Conservation (phyloP, 1,140 invertebrate genomes). For the Araneus ventricosus region DNA sequence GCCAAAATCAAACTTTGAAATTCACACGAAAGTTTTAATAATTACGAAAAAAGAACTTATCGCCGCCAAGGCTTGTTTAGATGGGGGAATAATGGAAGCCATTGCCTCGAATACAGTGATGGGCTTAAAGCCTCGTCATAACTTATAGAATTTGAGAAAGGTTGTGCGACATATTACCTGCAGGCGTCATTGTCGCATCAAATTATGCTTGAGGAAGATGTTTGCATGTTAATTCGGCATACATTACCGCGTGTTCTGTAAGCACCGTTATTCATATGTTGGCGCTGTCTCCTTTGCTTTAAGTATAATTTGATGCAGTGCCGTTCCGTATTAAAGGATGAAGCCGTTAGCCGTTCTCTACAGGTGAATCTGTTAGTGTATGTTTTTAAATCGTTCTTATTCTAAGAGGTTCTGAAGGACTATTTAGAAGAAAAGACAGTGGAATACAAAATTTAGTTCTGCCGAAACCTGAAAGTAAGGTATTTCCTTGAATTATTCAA, state of each 20-base stretch:
- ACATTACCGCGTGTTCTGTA: neutral
- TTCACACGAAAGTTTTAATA: too few species aligned
- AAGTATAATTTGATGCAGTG: neutral
- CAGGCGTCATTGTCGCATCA: neutral
- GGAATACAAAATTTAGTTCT: too few species aligned
- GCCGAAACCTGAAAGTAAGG: too few species aligned
- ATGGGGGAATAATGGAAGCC: neutral
- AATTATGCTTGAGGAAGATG: constrained; percentile 25
- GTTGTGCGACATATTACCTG: neutral
- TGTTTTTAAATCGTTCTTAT: too few species aligned
- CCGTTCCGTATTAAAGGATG: neutral
- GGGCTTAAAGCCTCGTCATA: neutral
- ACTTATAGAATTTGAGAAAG: constrained; percentile 24
- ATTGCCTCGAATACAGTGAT: neutral
- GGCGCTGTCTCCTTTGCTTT: neutral
- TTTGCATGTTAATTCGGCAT: constrained; percentile 19
- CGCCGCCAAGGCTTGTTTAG: neutral
- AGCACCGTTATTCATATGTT: neutral
- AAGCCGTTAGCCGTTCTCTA: neutral
- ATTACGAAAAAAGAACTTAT: too few species aligned
- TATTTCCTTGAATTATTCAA: too few species aligned
- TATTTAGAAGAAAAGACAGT: too few species aligned
- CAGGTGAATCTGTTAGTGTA: neutral
- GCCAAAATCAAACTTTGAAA: too few species aligned
- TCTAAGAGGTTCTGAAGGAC: too few species aligned